Conservation (phyloP, 2,797 vertebrate species). For the Pangasius macronema region DNA sequence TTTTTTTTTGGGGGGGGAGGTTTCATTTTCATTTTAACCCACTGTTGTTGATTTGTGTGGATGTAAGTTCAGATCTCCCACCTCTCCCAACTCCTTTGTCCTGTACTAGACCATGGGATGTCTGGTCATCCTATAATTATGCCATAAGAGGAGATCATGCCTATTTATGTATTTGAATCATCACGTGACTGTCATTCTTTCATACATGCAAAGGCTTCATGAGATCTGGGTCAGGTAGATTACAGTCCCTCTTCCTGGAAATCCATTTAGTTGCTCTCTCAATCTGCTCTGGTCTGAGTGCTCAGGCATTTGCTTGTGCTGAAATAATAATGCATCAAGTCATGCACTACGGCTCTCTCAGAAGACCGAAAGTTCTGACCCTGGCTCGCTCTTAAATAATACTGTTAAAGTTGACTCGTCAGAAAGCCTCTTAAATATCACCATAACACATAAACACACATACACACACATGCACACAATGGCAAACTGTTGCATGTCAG, state of each 20-base stretch:
- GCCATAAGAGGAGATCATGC: background rate
- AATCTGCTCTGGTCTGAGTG: background rate
- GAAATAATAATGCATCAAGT: background rate
- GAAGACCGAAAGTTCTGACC: background rate
- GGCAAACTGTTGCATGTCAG: constrained; percentile 35
- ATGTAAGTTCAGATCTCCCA: background rate
- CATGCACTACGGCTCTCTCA: background rate
- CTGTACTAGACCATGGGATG: background rate
- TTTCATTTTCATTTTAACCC: background rate
- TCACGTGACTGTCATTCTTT: constrained; percentile 1
- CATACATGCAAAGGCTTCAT: constrained; percentile 17
- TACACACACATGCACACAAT: background rate
- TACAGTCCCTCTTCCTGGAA: constrained; percentile 52
- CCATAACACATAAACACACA: background rate
- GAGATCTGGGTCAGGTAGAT: constrained; percentile 63
- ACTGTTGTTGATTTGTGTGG: background rate
- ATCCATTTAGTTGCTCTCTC: constrained; percentile 56
- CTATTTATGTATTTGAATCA: background rate
- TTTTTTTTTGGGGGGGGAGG: background rate
- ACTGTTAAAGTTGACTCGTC: constrained; percentile 24
- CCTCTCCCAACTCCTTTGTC: background rate
- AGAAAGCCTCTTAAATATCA: background rate
- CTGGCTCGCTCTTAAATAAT: background rate
- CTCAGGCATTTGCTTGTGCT: background rate
- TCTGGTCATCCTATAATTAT: background rate